Conservation (phyloP, 2,113 vertebrate species). For the Gnathonemus echidnorhynchus region DNA sequence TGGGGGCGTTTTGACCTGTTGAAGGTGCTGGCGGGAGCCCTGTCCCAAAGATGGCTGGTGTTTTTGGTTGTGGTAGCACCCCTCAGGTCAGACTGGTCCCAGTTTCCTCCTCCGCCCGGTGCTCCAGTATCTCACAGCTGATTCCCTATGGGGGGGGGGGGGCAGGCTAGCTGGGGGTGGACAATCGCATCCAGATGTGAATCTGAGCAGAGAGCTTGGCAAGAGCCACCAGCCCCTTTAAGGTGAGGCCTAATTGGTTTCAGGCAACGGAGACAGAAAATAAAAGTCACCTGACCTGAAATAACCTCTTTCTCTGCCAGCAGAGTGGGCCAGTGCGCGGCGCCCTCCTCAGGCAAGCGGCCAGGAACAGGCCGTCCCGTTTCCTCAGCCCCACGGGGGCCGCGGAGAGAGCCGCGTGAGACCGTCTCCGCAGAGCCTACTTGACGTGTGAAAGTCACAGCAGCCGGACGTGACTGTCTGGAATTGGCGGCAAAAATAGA, state of each 20-base stretch:
- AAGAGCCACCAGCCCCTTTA: constrained; percentile 14
- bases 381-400: background rate
- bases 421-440: background rate
- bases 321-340: background rate
- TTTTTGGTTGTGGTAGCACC: background rate
- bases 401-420: background rate
- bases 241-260: constrained; percentile 20
- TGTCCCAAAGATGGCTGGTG: background rate
- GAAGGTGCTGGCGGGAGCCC: background rate
- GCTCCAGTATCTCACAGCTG: background rate
- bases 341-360: background rate
- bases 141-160: background rate
- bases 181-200: constrained; percentile 16
- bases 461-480: constrained; percentile 1
- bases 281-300: constrained; percentile 8
- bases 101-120: background rate
- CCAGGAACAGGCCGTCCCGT: background rate
- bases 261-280: constrained; percentile 10
- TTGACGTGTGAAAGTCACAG: background rate
- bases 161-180: background rate
- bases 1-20: background rate
- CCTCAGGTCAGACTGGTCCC: background rate
- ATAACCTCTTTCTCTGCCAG: background rate
- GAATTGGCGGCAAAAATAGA: background rate
- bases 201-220: constrained; percentile 4